Percentiles rank a stretch among this genome's conserved stretches.
Evolutionary conservation across 2,797 vertebrate genomes (phyloP).

Genomic region (Saxicola maurus): DNA sequence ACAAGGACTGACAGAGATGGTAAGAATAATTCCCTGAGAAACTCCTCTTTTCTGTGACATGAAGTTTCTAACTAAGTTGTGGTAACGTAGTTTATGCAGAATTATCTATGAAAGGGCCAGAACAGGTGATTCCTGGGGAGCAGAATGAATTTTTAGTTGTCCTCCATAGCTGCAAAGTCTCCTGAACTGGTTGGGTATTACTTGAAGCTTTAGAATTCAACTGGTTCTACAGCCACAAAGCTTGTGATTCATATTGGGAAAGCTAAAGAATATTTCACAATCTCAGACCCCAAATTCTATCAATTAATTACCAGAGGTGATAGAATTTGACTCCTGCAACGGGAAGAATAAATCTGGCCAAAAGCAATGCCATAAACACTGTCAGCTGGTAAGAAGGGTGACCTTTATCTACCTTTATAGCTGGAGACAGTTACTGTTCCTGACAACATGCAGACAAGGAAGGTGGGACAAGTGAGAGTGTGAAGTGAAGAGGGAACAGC

Average conservation of each 20-base stretch:
- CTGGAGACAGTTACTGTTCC: not conserved
- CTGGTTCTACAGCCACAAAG: not conserved
- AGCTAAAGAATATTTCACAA: not conserved
- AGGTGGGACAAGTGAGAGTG: not conserved
- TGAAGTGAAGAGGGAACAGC: not conserved
- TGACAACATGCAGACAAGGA: not conserved
- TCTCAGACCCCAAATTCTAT: not conserved
- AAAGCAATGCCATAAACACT: not conserved
- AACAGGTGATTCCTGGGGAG: not conserved
- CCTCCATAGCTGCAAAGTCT: not conserved
- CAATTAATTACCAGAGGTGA: not conserved
- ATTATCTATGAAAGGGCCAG: not conserved
- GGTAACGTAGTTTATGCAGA: not conserved
- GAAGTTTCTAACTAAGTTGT: not conserved
- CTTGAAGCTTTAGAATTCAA: not conserved
- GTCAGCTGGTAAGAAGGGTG: not conserved
- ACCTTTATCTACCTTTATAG: constrained; percentile 1
- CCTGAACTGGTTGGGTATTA: not conserved
- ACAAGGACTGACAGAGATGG: not conserved
- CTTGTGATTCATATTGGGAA: not conserved
- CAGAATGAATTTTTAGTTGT: not conserved
- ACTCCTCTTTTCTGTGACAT: not conserved
- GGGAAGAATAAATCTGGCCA: not conserved
- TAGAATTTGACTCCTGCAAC: not conserved
- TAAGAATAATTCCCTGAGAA: not conserved